Evolutionary conservation across 2,888 invertebrate genomes (phyloP).

Genomic region (Drosophila meridiana): DNA sequence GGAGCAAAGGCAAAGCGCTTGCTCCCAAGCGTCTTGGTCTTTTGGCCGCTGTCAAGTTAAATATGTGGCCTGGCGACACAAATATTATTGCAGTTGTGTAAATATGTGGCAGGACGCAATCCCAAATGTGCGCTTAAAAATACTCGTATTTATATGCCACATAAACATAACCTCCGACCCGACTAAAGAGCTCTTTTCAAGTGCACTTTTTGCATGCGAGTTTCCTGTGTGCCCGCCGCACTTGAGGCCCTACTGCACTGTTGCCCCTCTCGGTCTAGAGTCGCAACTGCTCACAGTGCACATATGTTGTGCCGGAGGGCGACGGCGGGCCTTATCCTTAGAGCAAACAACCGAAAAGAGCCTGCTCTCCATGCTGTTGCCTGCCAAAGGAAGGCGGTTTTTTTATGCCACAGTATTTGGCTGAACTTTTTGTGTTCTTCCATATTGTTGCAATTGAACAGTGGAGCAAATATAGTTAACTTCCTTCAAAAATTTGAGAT

Average conservation of each 20-base stretch:
- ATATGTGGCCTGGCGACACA: constrained; percentile 56
- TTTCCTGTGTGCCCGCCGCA: constrained; percentile 53
- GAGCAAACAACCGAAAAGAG: constrained; percentile 41
- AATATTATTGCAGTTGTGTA: constrained; percentile 78
- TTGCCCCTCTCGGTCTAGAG: constrained; percentile 18
- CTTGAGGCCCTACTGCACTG: constrained; percentile 49
- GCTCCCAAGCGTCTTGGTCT: constrained; percentile 36
- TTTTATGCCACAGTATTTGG: constrained; percentile 18
- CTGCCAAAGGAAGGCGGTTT: constrained; percentile 12
- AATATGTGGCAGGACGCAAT: constrained; percentile 56
- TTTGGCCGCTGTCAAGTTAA: constrained; percentile 42
- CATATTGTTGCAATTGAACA: constrained; percentile 24
- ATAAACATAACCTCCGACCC: constrained; percentile 65
- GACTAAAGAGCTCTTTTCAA: constrained; percentile 57
- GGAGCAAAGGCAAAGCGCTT: constrained; percentile 28
- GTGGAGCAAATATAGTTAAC: constrained; percentile 19
- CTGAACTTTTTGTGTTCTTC: constrained; percentile 6
- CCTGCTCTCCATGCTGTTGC: neutral
- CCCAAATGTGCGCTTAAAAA: constrained; percentile 63
- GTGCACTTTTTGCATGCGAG: constrained; percentile 73
- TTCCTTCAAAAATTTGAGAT: neutral
- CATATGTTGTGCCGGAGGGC: constrained; percentile 42
- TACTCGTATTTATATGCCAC: constrained; percentile 57
- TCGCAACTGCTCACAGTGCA: constrained; percentile 25
- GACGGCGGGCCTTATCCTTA: constrained; percentile 41